Conservation (phyloP, 2,888 invertebrate genomes). For the Archips crataeganus region DNA sequence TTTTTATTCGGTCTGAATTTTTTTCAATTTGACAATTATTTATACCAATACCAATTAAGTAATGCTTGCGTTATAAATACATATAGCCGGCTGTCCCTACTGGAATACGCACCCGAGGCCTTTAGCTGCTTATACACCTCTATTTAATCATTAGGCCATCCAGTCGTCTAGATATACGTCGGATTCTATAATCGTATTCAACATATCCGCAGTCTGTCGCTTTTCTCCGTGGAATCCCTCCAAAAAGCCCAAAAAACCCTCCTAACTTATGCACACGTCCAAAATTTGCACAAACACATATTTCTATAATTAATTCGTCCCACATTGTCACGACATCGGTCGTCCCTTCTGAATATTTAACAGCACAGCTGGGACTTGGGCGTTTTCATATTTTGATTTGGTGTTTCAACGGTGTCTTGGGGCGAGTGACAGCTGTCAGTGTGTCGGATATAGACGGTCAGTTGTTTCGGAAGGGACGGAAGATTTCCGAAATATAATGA, state of each 20-base stretch:
- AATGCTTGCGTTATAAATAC: too few relatives aligned
- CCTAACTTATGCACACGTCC: slow-evolving; percentile 8
- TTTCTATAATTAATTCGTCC: slow-evolving; percentile 29
- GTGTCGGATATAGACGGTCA: not conserved
- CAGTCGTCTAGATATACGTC: too few relatives aligned
- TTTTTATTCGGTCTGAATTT: too few relatives aligned
- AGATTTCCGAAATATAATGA: too few relatives aligned
- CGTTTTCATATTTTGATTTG: slow-evolving; percentile 7
- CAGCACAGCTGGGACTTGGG: slow-evolving; percentile 50
- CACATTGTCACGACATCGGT: slow-evolving; percentile 11
- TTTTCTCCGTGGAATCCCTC: not conserved
- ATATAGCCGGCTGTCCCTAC: too few relatives aligned
- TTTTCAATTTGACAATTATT: too few relatives aligned
- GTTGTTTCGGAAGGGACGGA: not conserved
- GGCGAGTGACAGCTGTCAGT: slow-evolving; percentile 1
- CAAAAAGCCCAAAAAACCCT: slow-evolving; percentile 11
- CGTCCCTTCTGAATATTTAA: slow-evolving; percentile 57
- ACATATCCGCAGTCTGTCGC: not conserved
- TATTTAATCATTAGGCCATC: too few relatives aligned
- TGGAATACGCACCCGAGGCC: too few relatives aligned
- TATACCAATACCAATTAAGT: too few relatives aligned
- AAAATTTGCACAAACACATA: slow-evolving; percentile 5
- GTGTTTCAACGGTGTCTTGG: not conserved
- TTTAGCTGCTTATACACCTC: too few relatives aligned
- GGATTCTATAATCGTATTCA: too few relatives aligned